Conservation (phyloP, 2,888 invertebrate species). For the Drosophila greeni region DNA sequence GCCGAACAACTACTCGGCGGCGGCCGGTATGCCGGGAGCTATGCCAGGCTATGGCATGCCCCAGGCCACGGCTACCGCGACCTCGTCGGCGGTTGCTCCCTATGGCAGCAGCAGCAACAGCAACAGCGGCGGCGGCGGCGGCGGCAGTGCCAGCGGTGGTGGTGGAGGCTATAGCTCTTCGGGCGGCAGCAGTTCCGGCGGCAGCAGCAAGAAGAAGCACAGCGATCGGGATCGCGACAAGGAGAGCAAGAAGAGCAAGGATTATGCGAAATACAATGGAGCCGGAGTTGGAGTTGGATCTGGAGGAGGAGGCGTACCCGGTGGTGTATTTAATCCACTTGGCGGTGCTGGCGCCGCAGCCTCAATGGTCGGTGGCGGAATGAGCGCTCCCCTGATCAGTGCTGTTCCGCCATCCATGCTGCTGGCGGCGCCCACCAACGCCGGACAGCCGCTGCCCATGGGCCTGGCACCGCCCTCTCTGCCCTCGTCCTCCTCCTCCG, state of each 20-base stretch:
- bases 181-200: constrained; percentile 30
- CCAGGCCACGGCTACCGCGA: constrained; percentile 16
- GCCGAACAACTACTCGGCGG: constrained; percentile 76
- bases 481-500: constrained; percentile 34
- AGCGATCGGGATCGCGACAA: constrained; percentile 78
- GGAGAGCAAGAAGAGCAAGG: constrained; percentile 76
- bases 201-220: constrained; percentile 75
- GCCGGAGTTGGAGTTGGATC: constrained; percentile 37
- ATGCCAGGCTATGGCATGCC: constrained; percentile 42
- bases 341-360: constrained; percentile 68
- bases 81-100: constrained; percentile 8
- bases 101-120: constrained; percentile 39
- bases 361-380: constrained; percentile 19
- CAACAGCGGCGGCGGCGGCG: constrained; percentile 32
- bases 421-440: constrained; percentile 22
- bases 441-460: background rate
- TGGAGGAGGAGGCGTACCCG: constrained; percentile 7
- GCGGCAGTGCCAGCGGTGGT: constrained; percentile 29
- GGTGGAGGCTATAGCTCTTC: constrained; percentile 33
- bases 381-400: constrained; percentile 24
- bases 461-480: constrained; percentile 47
- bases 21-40: constrained; percentile 31
- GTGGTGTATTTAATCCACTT: constrained; percentile 50
- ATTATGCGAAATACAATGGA: constrained; percentile 74
- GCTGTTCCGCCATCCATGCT: constrained; percentile 26